Base-by-base conservation (phyloP, 53 echinoderm and acorn worm species). In the Luidia sarsii region DNA sequence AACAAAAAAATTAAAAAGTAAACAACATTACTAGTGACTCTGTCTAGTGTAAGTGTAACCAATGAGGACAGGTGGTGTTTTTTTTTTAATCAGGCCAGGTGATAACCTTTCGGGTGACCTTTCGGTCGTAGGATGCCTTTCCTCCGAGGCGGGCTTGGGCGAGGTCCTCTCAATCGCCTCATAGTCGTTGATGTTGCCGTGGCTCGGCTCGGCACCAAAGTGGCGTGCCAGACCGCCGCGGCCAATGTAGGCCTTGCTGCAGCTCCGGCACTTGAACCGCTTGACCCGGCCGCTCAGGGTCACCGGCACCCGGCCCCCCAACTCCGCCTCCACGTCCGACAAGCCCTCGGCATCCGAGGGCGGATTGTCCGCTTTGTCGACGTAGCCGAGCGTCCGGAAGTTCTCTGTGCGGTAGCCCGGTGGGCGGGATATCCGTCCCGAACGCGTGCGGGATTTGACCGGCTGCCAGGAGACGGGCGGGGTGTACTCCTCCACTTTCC, bases 341-440 rank as follows among this genome's bases (percentile, higher is more conserved):
- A 75, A 87, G 3, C 70, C 91, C 14, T 87, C 91, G n/a, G 82
- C 87, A 38, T 87, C 81, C 0, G 90, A 89, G 6, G 66, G 69
- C 25, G 27, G 70, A 34, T 48, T 81, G 14, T 86, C 70, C 9
- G 31, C 33, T 65, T 83, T 48, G 45, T 82, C 89, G 48, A 65
- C 66, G 27, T 73, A 69, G 20, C 50, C 62, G 50, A 89, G 73
- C 2, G 89, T 89, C 27, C 86, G 86, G 72, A 89, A 92, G 33
- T 92, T 86, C 50, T 86, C 82, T 48, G 89, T 82, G 22, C 87
- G 75, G 37, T 92, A 90, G 21, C 73, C 29, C 0, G 97, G 97
- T 18, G 97, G 97, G 50, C 88, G 79, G 24, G 97, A 96, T 25
- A 96, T 81, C 29, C 97, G 81, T 3, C 97, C 97, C 6, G 97